Base-by-base conservation (phyloP, 2,113 vertebrate genomes). In the Microcebus jonahi region DNA sequence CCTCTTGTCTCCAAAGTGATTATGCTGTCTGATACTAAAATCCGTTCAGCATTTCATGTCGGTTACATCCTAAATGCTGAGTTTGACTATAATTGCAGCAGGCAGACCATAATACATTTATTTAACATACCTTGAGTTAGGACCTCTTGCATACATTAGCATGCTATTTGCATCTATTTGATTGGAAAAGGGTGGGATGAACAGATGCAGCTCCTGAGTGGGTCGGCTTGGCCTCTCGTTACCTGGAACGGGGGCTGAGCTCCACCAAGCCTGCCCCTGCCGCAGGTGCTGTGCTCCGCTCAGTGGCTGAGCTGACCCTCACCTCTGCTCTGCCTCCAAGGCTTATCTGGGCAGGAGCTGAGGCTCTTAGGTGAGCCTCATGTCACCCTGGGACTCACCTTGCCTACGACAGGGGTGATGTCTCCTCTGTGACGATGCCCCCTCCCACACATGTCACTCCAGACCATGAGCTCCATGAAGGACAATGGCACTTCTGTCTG, bases 131-230 rank as follows among this genome's bases (percentile, higher is more conserved):
- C 84, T 83, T 48, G 83, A 93, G 81, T 97, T 73, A 95, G 80
- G 83, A 87, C 94, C 93, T 95, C 91, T 95, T 88, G 88, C 73
- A 97, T 96, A 79, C 14, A 97, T 97, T 97, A 96, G 97, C 94
- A 93, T 97, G 14, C 7, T 45, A 94, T 97, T 98, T 97, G 93
- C 93, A 96, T 94, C 61, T 71, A 88, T 65, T 96, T 92, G 57
- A 87, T 31, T 93, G 36, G 39, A 76, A 3, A 36, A 55, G 73
- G 36, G 27, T 63, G 61, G 77, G 80, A 76, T 50, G 68, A 95
- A 68, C 53, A 87, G 93, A 88, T 88, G 42, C 18, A 18, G 36
- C 50, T 85, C 39, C 91, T 59, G 77, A 88, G 27, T 71, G 29
- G 8, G 29, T 39, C 3, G 12, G 31, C 39, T 5, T 73, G 91